phyloP scores from a whole-genome alignment of 2,113 vertebrate genomes.

The Gorsachius goisagi region DNA sequence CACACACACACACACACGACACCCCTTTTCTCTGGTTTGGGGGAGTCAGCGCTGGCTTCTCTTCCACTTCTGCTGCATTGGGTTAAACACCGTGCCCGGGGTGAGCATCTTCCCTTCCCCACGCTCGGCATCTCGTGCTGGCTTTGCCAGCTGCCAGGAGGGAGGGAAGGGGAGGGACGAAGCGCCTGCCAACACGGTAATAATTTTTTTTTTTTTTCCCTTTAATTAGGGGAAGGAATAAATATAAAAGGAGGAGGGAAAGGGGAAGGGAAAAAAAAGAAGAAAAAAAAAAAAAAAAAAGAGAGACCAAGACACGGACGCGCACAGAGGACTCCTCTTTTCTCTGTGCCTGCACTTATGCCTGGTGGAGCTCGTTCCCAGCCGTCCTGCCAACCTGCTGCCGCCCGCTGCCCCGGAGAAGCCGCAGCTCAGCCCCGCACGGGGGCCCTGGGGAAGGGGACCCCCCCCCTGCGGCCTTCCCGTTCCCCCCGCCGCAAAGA shows the following conservation, averaged over 20 bases:
- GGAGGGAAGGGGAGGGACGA: conserved; percentile 49
- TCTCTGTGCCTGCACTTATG: conserved; percentile 43
- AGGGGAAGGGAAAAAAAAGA: not conserved
- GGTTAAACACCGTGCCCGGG: not conserved
- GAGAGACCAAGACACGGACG: not conserved
- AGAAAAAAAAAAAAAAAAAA: not conserved
- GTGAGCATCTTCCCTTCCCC: not conserved
- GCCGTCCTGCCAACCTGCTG: conserved; percentile 26
- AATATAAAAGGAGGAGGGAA: conserved; percentile 40
- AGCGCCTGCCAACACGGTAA: conserved; percentile 11
- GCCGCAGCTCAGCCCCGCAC: not conserved
- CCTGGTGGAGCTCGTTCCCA: not conserved
- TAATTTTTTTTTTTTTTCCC: not conserved
- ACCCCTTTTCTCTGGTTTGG: not conserved
- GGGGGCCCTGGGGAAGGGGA: not conserved
- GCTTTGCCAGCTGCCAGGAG: conserved; percentile 3
- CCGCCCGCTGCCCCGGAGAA: not conserved
- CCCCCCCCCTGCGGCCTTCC: not conserved
- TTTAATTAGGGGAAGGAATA: conserved; percentile 34
- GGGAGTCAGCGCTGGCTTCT: not conserved
- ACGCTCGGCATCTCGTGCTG: not conserved
- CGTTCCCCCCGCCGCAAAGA: not conserved
- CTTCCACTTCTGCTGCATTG: not conserved
- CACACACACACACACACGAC: no score
- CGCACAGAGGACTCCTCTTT: not conserved